Percentiles rank a stretch among this genome's conserved stretches.
Conservation (phyloP, 2,113 vertebrate genomes). For the Gymnorhina tibicen region DNA sequence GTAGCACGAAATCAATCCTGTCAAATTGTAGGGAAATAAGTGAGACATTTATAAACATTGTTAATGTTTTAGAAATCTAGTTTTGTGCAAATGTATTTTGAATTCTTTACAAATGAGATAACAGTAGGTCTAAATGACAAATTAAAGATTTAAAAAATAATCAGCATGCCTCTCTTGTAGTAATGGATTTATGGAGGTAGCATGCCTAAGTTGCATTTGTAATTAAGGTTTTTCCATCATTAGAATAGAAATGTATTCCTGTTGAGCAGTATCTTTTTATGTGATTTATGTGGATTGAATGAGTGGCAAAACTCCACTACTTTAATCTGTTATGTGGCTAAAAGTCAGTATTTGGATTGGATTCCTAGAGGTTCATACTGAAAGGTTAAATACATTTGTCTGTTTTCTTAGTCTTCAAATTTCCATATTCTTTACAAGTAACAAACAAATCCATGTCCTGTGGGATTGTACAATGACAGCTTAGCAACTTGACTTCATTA, state of each 20-base stretch:
- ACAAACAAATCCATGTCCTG: constrained; percentile 37
- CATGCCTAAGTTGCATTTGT: constrained; percentile 69
- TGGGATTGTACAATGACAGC: constrained; percentile 10
- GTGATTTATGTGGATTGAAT: constrained; percentile 62
- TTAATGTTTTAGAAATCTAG: constrained; percentile 66
- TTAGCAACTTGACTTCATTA: constrained; percentile 11
- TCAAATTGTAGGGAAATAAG: constrained; percentile 63
- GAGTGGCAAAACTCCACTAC: constrained; percentile 52
- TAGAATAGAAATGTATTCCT: constrained; percentile 66
- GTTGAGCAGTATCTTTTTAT: constrained; percentile 66
- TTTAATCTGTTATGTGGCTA: constrained; percentile 48
- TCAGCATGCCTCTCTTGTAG: constrained; percentile 65
- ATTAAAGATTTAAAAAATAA: constrained; percentile 75
- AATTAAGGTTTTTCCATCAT: constrained; percentile 69
- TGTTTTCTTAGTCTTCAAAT: constrained; percentile 48
- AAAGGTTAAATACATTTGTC: constrained; percentile 62
- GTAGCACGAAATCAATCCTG: constrained; percentile 56
- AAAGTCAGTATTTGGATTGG: constrained; percentile 61
- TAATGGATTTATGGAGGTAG: constrained; percentile 66
- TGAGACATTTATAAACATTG: constrained; percentile 67
- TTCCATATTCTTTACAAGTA: constrained; percentile 50
- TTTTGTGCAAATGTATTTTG: constrained; percentile 67
- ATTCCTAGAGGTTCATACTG: constrained; percentile 33
- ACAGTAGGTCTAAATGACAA: constrained; percentile 72
- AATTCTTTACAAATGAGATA: constrained; percentile 71